A percentile compares a stretch with the other conserved stretches of the same genome.
Evolutionary conservation across 1,140 invertebrate genomes (phyloP).

Genomic region (Dufourea novaeangliae): DNA sequence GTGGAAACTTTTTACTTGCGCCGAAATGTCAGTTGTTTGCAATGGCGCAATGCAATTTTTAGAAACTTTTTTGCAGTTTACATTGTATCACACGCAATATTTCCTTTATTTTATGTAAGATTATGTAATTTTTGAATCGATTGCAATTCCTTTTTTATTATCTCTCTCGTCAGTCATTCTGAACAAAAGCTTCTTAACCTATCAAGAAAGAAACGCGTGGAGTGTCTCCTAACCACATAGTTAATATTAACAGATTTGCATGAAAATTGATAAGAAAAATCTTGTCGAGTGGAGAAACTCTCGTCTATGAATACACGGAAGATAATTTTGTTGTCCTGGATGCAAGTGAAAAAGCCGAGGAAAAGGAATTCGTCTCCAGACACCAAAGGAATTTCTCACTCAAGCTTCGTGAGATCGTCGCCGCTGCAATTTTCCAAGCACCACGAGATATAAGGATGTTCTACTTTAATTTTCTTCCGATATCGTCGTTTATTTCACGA

Average conservation of each 20-base stretch:
- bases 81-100: neutral
- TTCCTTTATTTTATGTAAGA: neutral
- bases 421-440: neutral
- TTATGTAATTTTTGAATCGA: neutral
- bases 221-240: no score
- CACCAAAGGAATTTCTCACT: constrained; percentile 23
- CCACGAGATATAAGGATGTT: neutral
- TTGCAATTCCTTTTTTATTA: neutral
- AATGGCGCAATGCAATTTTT: constrained; percentile 12
- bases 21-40: neutral
- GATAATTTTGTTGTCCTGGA: constrained; percentile 22
- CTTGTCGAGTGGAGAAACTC: neutral
- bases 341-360: neutral
- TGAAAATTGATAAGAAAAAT: neutral
- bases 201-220: no score
- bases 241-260: neutral
- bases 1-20: neutral
- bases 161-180: neutral
- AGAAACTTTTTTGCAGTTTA: neutral
- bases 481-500: neutral
- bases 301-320: constrained; percentile 8
- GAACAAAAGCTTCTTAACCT: no score
- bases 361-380: constrained; percentile 9
- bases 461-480: neutral
- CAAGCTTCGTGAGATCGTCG: neutral